These are phyloP conservation scores for Eriocheir sinensis DNA, from an alignment of 1,140 invertebrate genomes.

Conservation along the genomic window DNA sequence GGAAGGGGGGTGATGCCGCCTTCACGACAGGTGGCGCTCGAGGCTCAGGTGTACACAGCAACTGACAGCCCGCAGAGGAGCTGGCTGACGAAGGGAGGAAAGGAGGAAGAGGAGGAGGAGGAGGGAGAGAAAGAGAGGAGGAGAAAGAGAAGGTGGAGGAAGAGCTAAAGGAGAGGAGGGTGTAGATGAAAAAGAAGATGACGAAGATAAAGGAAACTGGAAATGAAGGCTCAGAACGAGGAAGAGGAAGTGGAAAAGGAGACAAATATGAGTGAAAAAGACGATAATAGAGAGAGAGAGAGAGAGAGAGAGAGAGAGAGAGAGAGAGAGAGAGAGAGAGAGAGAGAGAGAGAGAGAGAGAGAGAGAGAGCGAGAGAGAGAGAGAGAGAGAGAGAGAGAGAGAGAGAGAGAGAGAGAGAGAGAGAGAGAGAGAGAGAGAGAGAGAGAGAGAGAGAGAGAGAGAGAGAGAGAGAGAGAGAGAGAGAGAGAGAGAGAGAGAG, in stretches of 20 bases:
- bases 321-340: neutral
- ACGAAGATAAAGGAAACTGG: neutral
- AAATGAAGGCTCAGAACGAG: neutral
- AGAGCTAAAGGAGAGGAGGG: neutral
- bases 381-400: neutral
- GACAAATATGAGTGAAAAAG: neutral
- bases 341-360: constrained; percentile 2
- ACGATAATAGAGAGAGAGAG: neutral
- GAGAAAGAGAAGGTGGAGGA: neutral
- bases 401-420: neutral
- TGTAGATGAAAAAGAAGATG: no score
- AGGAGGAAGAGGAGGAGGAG: neutral
- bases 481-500: neutral
- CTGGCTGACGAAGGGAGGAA: neutral
- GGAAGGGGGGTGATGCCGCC: neutral
- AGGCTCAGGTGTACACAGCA: neutral
- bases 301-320: constrained; percentile 8
- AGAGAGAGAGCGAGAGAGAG: neutral
- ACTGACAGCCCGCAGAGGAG: neutral
- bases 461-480: constrained; percentile 27
- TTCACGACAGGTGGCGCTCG: neutral
- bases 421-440: neutral
- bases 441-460: constrained; percentile 25
- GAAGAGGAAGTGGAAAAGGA: neutral
- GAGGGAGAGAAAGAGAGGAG: neutral